phyloP scores from a whole-genome alignment of 2,797 vertebrate genomes.

The Gymnothorax reevesii region DNA sequence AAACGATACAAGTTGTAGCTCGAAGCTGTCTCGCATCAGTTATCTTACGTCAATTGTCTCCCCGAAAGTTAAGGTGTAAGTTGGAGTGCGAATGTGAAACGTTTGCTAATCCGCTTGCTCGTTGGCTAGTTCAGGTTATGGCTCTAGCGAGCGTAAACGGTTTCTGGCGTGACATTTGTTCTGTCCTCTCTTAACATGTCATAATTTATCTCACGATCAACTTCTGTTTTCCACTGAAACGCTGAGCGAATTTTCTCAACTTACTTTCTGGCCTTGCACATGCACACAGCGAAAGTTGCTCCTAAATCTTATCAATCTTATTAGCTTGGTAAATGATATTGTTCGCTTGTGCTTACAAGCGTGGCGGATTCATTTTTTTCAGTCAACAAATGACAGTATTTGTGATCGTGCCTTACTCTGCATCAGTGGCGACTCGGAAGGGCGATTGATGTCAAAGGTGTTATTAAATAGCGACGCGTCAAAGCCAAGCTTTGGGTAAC shows the following conservation, averaged over 20 bases:
- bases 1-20: neutral
- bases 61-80: neutral
- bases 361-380: neutral
- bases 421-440: neutral
- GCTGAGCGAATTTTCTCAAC: conserved; percentile 33
- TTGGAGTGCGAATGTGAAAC: neutral
- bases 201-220: conserved; percentile 40
- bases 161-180: neutral
- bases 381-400: too few species aligned
- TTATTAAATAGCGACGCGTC: conserved; percentile 20
- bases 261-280: conserved; percentile 31
- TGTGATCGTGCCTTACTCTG: too few species aligned
- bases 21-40: neutral
- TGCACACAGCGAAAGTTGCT: conserved; percentile 5
- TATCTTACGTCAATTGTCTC: neutral
- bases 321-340: too few species aligned
- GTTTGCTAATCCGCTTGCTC: neutral
- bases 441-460: neutral
- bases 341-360: neutral
- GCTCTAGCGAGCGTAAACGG: neutral
- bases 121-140: neutral
- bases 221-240: conserved; percentile 47
- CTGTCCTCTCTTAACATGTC: neutral
- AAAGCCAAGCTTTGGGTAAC: neutral
- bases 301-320: neutral